Evolutionary conservation across 1,140 invertebrate genomes (phyloP).

Genomic region (Apis cerana): DNA sequence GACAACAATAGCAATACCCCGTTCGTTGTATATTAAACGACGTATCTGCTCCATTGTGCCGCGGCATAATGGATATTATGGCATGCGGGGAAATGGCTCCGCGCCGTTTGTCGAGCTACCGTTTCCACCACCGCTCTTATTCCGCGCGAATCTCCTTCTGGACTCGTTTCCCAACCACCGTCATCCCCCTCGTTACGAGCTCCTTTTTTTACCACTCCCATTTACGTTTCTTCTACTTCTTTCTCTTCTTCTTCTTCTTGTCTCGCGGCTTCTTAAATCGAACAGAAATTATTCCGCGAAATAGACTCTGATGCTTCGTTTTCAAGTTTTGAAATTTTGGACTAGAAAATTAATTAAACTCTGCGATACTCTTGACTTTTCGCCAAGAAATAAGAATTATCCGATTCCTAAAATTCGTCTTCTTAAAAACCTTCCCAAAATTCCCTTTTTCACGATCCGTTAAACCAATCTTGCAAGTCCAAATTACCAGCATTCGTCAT

Average conservation of each 20-base stretch:
- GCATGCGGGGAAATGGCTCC: constrained; percentile 59
- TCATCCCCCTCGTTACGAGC: not conserved
- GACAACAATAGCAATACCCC: constrained; percentile 58
- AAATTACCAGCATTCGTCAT: too few relatives aligned
- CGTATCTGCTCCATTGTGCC: constrained; percentile 56
- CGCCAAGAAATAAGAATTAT: too few relatives aligned
- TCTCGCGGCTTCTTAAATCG: not conserved
- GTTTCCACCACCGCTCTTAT: constrained; percentile 38
- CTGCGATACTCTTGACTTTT: too few relatives aligned
- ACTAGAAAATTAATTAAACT: too few relatives aligned
- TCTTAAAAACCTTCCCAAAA: too few relatives aligned
- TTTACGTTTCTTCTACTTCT: not conserved
- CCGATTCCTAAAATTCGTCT: too few relatives aligned
- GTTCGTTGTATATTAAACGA: constrained; percentile 64
- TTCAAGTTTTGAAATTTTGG: too few relatives aligned
- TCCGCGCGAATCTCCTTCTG: constrained; percentile 21
- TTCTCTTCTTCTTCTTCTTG: not conserved
- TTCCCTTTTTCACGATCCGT: too few relatives aligned
- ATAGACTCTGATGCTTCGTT: rapidly evolving
- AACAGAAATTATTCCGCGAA: not conserved
- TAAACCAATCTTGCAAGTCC: too few relatives aligned
- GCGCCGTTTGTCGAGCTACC: constrained; percentile 40
- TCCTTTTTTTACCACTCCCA: not conserved
- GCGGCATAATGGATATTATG: constrained; percentile 64
- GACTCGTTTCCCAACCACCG: not conserved